A percentile compares a stretch with the other conserved stretches of the same genome.
These are phyloP conservation scores for Scomber scombrus DNA, from an alignment of 2,113 vertebrate genomes.

Conservation along the genomic window DNA sequence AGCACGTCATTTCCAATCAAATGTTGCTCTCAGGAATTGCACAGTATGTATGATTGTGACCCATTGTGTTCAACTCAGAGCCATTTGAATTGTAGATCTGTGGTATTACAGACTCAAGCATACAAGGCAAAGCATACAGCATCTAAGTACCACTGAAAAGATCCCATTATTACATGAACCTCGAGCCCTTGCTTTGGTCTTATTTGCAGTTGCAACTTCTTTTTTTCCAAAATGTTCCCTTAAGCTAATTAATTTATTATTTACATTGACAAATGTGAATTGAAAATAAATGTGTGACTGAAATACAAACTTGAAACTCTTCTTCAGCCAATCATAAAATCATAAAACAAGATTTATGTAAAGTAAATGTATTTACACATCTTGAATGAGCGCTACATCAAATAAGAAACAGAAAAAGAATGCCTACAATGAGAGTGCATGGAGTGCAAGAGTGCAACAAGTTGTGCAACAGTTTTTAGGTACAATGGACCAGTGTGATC, in stretches of 20 bases:
- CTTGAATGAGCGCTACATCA: not conserved
- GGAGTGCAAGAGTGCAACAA: not conserved
- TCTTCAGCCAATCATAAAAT: not conserved
- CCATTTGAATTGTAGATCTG: not conserved
- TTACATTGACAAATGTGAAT: not conserved
- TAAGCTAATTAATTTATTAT: not conserved
- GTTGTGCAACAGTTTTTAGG: not conserved
- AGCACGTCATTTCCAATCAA: conserved; percentile 35
- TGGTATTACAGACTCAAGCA: not conserved
- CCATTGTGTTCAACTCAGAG: not conserved
- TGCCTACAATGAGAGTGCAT: not conserved
- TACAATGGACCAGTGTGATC: too few relatives aligned
- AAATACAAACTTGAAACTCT: not conserved
- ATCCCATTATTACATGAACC: not conserved
- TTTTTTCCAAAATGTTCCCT: conserved; percentile 6
- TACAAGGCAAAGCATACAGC: not conserved
- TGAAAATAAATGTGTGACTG: too few relatives aligned
- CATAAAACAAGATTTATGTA: not conserved
- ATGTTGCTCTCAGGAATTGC: conserved; percentile 4
- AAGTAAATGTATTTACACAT: not conserved
- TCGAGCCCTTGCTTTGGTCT: not conserved
- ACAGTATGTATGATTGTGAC: conserved; percentile 25
- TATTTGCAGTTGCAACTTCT: not conserved
- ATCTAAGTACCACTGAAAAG: not conserved
- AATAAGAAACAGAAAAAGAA: not conserved